phyloP scores from a whole-genome alignment of 2,113 vertebrate species.

The Heterochromis multidens region DNA sequence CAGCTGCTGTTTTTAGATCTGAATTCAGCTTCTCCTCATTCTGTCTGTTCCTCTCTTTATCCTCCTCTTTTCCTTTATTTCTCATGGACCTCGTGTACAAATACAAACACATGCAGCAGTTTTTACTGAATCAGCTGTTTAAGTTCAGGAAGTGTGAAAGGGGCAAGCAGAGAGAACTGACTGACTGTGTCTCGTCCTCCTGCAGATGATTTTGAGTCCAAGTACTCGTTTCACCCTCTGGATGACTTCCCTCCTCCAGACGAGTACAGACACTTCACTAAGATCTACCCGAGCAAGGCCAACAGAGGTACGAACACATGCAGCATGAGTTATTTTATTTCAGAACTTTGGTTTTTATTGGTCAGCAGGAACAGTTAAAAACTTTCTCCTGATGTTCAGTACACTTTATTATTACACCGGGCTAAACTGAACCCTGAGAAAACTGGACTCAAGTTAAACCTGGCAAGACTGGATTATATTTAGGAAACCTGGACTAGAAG shows the following conservation, averaged over 20 bases:
- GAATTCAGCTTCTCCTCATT: background rate
- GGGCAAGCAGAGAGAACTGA: background rate
- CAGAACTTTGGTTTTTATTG: no score
- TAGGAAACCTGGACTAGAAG: no score
- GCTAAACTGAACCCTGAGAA: no score
- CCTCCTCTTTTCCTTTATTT: background rate
- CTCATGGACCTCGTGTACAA: no score
- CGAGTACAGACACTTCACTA: constrained; percentile 89
- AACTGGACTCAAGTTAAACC: no score
- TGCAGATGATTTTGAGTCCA: constrained; percentile 96
- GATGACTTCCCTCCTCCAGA: constrained; percentile 96
- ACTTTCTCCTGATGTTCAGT: no score
- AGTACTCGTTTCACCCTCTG: constrained; percentile 92
- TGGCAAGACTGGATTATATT: no score
- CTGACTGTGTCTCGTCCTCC: background rate
- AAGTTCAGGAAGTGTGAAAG: background rate
- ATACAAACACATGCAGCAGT: background rate
- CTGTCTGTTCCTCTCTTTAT: background rate
- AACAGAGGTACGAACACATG: constrained; percentile 76
- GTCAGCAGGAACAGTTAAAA: no score
- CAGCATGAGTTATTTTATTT: no score
- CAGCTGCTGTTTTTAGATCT: background rate
- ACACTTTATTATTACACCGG: no score
- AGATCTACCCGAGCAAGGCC: constrained; percentile 94
- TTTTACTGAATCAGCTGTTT: background rate